Conservation (phyloP, 2,888 invertebrate species). For the Zelleria hepariella region DNA sequence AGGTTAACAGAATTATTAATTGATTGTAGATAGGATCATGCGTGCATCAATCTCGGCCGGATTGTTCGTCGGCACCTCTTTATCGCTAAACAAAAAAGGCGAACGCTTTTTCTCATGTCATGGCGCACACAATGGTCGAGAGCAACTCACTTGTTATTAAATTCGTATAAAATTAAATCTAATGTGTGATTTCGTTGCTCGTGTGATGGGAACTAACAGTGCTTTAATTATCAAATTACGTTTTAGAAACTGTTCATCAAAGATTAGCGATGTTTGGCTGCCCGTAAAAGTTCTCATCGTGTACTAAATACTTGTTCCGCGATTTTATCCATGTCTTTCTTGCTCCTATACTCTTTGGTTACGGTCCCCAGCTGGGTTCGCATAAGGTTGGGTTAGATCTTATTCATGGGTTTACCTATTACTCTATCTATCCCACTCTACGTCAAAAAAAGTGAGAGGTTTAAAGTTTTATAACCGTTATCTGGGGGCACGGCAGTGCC, state of each 20-base stretch:
- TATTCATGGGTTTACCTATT: no score
- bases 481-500: no score
- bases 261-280: neutral
- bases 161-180: slow-evolving; percentile 71
- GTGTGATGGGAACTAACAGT: slow-evolving; percentile 66
- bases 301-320: neutral
- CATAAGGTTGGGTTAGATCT: no score
- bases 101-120: slow-evolving; percentile 59
- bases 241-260: neutral
- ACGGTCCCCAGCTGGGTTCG: no score
- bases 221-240: slow-evolving; percentile 21
- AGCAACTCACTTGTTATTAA: slow-evolving; percentile 68
- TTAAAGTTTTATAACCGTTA: no score
- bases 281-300: neutral
- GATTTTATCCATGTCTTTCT: no score
- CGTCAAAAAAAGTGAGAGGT: no score
- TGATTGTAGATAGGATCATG: slow-evolving; percentile 48
- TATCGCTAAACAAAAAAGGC: slow-evolving; percentile 55
- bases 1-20: slow-evolving; percentile 64
- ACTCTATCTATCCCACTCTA: no score
- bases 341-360: no score
- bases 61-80: slow-evolving; percentile 67
- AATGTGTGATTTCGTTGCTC: slow-evolving; percentile 69
- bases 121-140: slow-evolving; percentile 49
- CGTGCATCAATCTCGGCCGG: slow-evolving; percentile 61